Evolutionary conservation across 2,113 vertebrate species (phyloP), one percentile per base, ranked within the genome.

Genomic region (Cygnus buccinator): DNA sequence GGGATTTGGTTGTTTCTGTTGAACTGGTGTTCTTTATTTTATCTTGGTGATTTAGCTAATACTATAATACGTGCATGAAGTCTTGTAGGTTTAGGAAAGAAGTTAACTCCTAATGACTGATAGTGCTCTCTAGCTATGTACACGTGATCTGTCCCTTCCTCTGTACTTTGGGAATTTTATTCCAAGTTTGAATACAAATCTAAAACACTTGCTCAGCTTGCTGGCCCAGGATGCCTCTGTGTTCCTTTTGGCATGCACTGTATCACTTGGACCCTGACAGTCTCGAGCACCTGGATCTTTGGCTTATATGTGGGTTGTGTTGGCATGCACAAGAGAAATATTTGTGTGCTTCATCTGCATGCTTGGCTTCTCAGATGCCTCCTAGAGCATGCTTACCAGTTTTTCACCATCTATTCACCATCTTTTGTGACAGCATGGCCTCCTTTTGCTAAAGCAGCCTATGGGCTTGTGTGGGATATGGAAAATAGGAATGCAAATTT

Each of bases 251-350:
- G 52, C 13, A 6, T 23, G 41, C 18, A 13, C 13, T 80, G n/a
- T 26, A 1, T 77, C 25, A 3, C 68, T 44, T 6, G 4, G 48
- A 48, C 2, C 2, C 7, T 0, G 3, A 3, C 12, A 46, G 26
- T 72, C 41, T 19, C 41, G 58, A 31, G 41, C 59, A 73, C 14
- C 39, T 70, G 43, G 31, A n/a, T 81, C 28, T 3, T 61, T 46
- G 35, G 2, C 43, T 84, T 65, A 10, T 66, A 7, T 29, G 13
- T 44, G 48, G 59, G 28, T 41, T 91, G 52, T 55, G 6, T 17
- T 58, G 63, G 9, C 31, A 19, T 31, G 9, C 7, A 18, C 23
- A 25, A n/a, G 41, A 50, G 46, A 62, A 63, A 18, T 41, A 22
- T 31, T 65, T 77, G 4, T 46, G 48, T 78, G 50, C 31, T 26